Percentiles rank a stretch among this genome's conserved stretches.
phyloP scores from a whole-genome alignment of 2,888 invertebrate genomes.

The Liposcelis brunnea region DNA sequence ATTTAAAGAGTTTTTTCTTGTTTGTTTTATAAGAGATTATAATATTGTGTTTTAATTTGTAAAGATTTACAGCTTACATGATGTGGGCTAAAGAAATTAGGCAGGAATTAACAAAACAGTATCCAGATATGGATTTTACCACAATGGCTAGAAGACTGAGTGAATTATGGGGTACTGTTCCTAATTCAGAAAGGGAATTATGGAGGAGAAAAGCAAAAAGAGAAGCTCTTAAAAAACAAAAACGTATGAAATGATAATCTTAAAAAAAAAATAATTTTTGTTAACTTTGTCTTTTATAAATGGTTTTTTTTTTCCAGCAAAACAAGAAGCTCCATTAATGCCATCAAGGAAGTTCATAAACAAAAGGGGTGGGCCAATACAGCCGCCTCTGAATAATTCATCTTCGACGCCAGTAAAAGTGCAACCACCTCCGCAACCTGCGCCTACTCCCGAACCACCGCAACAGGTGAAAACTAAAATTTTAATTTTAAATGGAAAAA shows the following conservation, averaged over 20 bases:
- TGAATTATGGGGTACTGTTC: slow-evolving; percentile 74
- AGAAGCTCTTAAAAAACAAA: background rate
- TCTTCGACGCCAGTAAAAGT: slow-evolving; percentile 17
- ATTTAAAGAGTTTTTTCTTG: background rate
- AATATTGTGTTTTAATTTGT: background rate
- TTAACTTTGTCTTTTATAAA: slow-evolving; percentile 9
- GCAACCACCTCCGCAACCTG: slow-evolving; percentile 10
- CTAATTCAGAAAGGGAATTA: slow-evolving; percentile 19
- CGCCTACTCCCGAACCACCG: slow-evolving; percentile 3
- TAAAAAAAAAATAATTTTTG: slow-evolving; percentile 6
- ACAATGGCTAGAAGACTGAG: slow-evolving; percentile 68
- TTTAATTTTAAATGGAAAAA: too few relatives aligned
- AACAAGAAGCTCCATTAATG: slow-evolving; percentile 17
- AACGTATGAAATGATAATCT: slow-evolving; percentile 1
- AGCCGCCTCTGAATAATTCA: slow-evolving; percentile 11
- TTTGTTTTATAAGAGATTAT: slow-evolving; percentile 20
- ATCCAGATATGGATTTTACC: slow-evolving; percentile 67
- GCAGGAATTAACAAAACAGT: slow-evolving; percentile 48
- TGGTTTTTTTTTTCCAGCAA: slow-evolving; percentile 12
- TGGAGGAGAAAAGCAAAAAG: slow-evolving; percentile 4
- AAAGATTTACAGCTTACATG: slow-evolving; percentile 72
- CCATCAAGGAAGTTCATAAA: slow-evolving; percentile 29
- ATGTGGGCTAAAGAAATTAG: slow-evolving; percentile 76
- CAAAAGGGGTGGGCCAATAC: slow-evolving; percentile 19
- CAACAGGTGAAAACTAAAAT: background rate